These are phyloP conservation scores for Malurus elegans DNA, from an alignment of 2,113 vertebrate species.

Conservation along the genomic window DNA sequence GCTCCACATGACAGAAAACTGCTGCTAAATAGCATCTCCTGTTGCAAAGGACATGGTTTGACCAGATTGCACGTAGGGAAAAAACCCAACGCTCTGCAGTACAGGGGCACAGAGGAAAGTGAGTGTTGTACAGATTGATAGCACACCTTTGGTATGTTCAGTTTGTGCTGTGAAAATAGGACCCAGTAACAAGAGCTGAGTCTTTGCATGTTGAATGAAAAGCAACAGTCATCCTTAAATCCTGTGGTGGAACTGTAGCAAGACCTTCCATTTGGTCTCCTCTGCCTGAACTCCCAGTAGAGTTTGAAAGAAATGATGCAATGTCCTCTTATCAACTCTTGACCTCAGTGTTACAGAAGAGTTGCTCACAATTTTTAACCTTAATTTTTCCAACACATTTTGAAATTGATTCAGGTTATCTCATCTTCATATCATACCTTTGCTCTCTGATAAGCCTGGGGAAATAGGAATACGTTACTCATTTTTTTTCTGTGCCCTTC, in stretches of 20 bases:
- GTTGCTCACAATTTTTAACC: background rate
- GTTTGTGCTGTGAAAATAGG: background rate
- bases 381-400: background rate
- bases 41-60: background rate
- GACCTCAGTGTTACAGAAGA: background rate
- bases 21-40: background rate
- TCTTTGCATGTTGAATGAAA: background rate
- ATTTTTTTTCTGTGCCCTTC: background rate
- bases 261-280: background rate
- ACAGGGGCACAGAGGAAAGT: rapidly evolving
- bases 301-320: background rate
- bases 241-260: background rate
- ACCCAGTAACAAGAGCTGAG: background rate
- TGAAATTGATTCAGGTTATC: background rate
- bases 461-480: background rate
- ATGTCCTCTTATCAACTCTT: background rate
- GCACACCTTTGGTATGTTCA: background rate
- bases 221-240: background rate
- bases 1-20: background rate
- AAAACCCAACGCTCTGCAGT: background rate
- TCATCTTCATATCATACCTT: background rate
- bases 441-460: background rate
- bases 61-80: rapidly evolving
- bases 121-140: background rate
- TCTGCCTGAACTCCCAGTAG: background rate